Percentiles rank a stretch among this genome's conserved stretches.
Conservation (phyloP, 2,113 vertebrate species). For the Nipponia nippon region DNA sequence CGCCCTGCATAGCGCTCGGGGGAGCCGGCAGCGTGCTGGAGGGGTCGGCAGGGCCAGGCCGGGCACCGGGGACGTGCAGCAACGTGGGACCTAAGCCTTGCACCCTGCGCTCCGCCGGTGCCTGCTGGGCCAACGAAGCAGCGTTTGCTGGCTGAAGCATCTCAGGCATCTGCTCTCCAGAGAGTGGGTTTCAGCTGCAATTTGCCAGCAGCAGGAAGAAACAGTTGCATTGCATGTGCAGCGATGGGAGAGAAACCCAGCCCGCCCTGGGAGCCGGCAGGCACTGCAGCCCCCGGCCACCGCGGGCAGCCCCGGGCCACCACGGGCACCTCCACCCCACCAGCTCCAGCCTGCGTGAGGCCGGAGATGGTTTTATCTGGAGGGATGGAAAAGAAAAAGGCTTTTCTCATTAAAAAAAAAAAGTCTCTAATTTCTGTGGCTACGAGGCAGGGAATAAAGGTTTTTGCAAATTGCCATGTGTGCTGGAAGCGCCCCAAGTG, state of each 20-base stretch:
- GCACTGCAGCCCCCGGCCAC: neutral
- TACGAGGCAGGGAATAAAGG: neutral
- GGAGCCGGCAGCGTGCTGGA: accelerated
- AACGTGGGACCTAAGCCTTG: neutral
- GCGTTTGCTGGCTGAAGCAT: neutral
- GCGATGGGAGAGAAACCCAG: neutral
- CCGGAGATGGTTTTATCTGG: neutral
- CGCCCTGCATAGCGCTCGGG: accelerated
- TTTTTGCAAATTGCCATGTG: neutral
- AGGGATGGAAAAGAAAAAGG: neutral
- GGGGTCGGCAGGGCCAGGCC: neutral
- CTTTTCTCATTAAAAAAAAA: neutral
- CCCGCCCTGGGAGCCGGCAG: accelerated
- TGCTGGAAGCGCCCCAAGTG: neutral
- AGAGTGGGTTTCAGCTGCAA: neutral
- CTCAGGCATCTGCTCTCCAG: neutral
- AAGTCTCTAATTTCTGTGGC: neutral
- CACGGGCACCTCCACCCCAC: accelerated
- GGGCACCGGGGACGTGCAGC: neutral
- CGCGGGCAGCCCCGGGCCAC: accelerated
- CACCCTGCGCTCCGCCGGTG: accelerated
- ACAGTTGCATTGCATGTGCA: neutral
- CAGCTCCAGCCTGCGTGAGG: neutral
- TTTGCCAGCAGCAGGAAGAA: neutral
- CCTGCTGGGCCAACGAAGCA: accelerated